Percentiles rank a stretch among this genome's conserved stretches.
Conservation (phyloP, 2,888 invertebrate species). For the Phortica magna region DNA sequence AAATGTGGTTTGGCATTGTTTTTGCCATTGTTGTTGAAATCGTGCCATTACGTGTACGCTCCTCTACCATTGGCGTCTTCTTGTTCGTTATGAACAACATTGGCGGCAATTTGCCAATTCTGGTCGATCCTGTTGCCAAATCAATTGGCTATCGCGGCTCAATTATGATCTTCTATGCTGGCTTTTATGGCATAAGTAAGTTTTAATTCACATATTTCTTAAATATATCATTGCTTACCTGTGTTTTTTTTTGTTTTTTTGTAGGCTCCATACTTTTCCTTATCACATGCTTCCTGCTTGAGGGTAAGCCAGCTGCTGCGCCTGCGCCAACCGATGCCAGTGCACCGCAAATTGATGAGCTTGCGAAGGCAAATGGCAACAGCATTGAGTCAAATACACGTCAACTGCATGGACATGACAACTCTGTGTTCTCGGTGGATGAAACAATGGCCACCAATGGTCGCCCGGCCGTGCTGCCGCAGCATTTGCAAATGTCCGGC, state of each 20-base stretch:
- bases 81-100: constrained; percentile 96
- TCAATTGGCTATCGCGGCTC: constrained; percentile 90
- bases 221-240: constrained; percentile 3
- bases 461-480: constrained; percentile 70
- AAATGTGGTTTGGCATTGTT: constrained; percentile 97
- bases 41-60: constrained; percentile 88
- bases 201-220: constrained; percentile 60
- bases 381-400: constrained; percentile 61
- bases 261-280: constrained; percentile 90
- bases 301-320: constrained; percentile 78
- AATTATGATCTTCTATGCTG: constrained; percentile 92
- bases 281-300: constrained; percentile 89
- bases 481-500: constrained; percentile 67
- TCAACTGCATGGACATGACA: constrained; percentile 76
- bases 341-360: constrained; percentile 54
- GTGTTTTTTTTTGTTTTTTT: neutral
- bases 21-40: constrained; percentile 94
- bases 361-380: constrained; percentile 37
- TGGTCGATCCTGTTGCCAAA: constrained; percentile 91
- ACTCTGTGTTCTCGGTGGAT: constrained; percentile 75
- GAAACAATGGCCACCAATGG: constrained; percentile 70
- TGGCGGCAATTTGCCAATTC: constrained; percentile 92
- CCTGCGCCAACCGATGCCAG: constrained; percentile 40
- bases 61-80: constrained; percentile 91
- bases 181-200: constrained; percentile 89